A percentile compares a stretch with the other conserved stretches of the same genome.
These are phyloP conservation scores for Mythimna loreyi DNA, from an alignment of 2,888 invertebrate genomes.

Conservation along the genomic window DNA sequence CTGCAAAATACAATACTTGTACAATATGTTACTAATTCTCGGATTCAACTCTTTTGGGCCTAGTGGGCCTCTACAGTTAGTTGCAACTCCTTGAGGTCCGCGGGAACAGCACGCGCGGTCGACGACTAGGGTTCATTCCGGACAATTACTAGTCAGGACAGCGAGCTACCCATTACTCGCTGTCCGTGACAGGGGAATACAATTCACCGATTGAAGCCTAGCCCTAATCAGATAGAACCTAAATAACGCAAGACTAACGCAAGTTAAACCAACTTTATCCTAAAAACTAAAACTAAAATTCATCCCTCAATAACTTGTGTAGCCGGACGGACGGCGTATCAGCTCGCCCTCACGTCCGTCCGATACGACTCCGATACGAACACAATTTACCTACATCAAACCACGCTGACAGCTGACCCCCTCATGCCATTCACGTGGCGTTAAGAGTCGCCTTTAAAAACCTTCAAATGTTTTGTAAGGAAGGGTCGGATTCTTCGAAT, in stretches of 20 bases:
- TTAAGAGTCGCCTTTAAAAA: constrained; percentile 67
- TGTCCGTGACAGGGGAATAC: too few relatives aligned
- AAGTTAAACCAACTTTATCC: constrained; percentile 6
- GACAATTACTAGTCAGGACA: too few relatives aligned
- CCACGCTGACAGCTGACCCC: constrained; percentile 59
- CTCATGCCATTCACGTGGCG: constrained; percentile 59
- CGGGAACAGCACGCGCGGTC: too few relatives aligned
- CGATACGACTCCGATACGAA: constrained; percentile 65
- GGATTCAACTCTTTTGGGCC: too few relatives aligned
- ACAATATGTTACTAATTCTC: too few relatives aligned
- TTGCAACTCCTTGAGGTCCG: too few relatives aligned
- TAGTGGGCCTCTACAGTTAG: too few relatives aligned
- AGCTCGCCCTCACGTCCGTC: constrained; percentile 56
- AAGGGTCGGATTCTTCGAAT: constrained; percentile 38
- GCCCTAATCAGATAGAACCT: not conserved
- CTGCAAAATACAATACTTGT: too few relatives aligned
- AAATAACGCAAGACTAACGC: not conserved
- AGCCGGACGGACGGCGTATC: constrained; percentile 46
- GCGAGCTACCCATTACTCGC: too few relatives aligned
- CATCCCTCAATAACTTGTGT: constrained; percentile 33
- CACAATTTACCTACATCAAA: constrained; percentile 82
- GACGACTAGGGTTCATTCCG: too few relatives aligned
- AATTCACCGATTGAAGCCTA: too few relatives aligned
- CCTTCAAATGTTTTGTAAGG: constrained; percentile 44
- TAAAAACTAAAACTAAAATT: constrained; percentile 24